A percentile compares a stretch with the other conserved stretches of the same genome.
These are phyloP conservation scores for Deilephila porcellus DNA, from an alignment of 2,888 invertebrate genomes.

Conservation along the genomic window DNA sequence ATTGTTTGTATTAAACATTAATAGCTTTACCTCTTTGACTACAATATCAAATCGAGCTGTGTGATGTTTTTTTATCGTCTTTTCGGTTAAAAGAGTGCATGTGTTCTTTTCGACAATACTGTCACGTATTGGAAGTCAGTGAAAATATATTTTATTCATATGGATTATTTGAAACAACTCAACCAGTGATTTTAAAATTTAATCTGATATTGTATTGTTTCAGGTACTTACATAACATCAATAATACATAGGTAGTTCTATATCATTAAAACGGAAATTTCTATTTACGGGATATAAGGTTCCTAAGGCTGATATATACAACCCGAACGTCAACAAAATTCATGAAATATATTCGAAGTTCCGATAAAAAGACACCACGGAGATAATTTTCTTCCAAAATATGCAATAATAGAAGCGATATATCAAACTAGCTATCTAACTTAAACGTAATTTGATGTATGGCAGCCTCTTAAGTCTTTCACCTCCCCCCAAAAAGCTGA, in stretches of 20 bases:
- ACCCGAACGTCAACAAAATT: not conserved
- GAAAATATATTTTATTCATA: conserved; percentile 21
- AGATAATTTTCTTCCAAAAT: conserved; percentile 73
- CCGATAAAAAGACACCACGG: conserved; percentile 46
- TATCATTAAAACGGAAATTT: too few relatives aligned
- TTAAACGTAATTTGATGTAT: conserved; percentile 84
- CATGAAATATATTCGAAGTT: not conserved
- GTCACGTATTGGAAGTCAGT: conserved; percentile 30
- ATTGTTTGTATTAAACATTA: conserved; percentile 39
- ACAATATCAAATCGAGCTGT: not conserved
- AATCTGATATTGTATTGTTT: not conserved
- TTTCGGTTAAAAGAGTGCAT: not conserved
- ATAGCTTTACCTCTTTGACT: conserved; percentile 33
- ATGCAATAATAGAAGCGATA: conserved; percentile 82
- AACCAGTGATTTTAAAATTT: not conserved
- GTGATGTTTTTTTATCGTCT: not conserved
- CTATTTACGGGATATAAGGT: not conserved
- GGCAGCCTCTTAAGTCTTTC: conserved; percentile 78
- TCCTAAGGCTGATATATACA: not conserved
- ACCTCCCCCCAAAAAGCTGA: conserved; percentile 72
- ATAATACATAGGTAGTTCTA: too few relatives aligned
- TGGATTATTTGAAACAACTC: not conserved
- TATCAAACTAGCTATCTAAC: conserved; percentile 83
- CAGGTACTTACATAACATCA: conserved; percentile 15
- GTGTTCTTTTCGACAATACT: not conserved